Base-by-base conservation (phyloP, 2,113 vertebrate genomes). In the Setophaga kirtlandii region DNA sequence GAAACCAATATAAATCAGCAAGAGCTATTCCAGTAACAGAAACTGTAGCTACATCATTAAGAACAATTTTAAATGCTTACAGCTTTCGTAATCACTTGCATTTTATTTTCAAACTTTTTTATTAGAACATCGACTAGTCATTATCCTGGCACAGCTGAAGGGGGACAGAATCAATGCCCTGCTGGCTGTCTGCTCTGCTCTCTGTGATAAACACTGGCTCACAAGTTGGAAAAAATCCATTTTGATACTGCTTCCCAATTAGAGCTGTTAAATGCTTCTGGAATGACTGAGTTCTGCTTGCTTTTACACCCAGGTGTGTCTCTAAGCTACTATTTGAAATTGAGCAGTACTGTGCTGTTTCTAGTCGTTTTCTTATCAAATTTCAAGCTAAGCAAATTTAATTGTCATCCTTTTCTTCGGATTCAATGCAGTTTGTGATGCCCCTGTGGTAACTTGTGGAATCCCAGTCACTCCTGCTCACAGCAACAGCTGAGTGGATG, bases 221-320 rank as follows among this genome's bases (percentile, higher is more conserved):
- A 97, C 80, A 94, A 88, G 74, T 94, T 76, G 58, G 44, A 79
- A 92, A 95, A 97, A 98, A 98, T 98, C 97, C 80, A 97, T 97
- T 97, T 96, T 94, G 95, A 97, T 95, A 62, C 70, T 11, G 55
- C 93, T 97, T 96, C 67, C 87, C 92, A 98, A 97, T 98, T 98
- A 98, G 82, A 95, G 25, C 63, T 87, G 88, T 67, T 97, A 97
- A 96, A 96, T 74, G 68, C 39, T 87, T 56, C 95, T 50, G 89
- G 85, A 97, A 91, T 87, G 69, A 92, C 44, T 93, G 71, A 76
- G 84, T 96, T 91, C 92, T 37, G 46, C 70, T 95, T 93, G 83
- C 2, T 93, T 96, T 97, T 95, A 96, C 28, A 94, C 85, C 49
- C 52, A 93, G 65, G 59, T 82, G 68, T 13, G 71, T 83, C 95